Evolutionary conservation across 1,140 invertebrate genomes (phyloP), one percentile per base, ranked within the genome.

Genomic region (Coenobita brevimanus): DNA sequence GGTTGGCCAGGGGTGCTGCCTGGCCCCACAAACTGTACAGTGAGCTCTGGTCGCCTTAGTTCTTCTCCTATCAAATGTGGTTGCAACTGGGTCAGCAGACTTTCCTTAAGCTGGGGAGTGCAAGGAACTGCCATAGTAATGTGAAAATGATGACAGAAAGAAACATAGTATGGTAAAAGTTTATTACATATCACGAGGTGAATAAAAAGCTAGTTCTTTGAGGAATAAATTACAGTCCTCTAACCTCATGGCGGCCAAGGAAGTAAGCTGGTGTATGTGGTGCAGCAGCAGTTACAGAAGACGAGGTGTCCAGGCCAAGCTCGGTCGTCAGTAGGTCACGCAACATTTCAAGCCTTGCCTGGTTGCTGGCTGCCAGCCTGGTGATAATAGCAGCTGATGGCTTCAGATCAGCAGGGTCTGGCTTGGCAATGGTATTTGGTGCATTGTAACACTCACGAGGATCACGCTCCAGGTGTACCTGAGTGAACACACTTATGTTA

Each of bases 1-100:
- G 83, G 36, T 27, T 90, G 89, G 15, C 89, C 83, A 10, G 90
- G 80, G 2, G 75, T 90, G 27, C 92, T 92, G 2, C 92, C 93
- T 83, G 93, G 94, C 30, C 93, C 93, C 82, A 94, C 95, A 92
- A 97, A 96, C 88, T 95, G 93, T 6, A 96, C 92, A 21, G 93
- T 93, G 57, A 96, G 88, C 62, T 94, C 94, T 30, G 93, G 91
- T 30, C 93, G 93, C 87, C 93, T 93, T 69, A 96, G 92, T 30
- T 93, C 92, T 24, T 94, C 93, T 24, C 92, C 90, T 67, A 93
- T 90, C 91, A 95, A 93, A 62, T 92, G 92, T 17, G 92, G 85
- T 76, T 94, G 93, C 27, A 95, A 91, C 38, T 93, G 93, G 10
- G 94, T 93, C 89, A 96, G 91, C 88, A 96, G 93, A 85, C 94